A percentile compares a stretch with the other conserved stretches of the same genome.
Evolutionary conservation across 2,113 vertebrate genomes (phyloP).

Genomic region (Nycticryphes semicollaris): DNA sequence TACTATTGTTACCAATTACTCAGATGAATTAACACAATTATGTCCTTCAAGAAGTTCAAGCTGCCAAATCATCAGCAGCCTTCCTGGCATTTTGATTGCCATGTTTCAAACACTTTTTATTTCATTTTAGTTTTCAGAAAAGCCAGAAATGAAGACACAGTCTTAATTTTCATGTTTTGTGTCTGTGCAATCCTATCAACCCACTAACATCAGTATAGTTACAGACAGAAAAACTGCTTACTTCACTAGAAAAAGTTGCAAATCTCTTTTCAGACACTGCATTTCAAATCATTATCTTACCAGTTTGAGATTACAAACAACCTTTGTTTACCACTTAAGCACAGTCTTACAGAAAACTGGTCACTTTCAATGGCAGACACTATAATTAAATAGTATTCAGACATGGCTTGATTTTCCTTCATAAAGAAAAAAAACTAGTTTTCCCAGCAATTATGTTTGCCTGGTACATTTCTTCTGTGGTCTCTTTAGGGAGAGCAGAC

Average conservation of each 20-base stretch:
- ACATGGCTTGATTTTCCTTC: neutral
- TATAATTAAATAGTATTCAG: neutral
- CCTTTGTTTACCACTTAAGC: neutral
- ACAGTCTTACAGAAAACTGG: neutral
- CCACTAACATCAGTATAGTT: neutral
- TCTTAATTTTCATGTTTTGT: neutral
- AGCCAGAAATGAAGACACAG: neutral
- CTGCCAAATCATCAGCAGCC: neutral
- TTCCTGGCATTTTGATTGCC: neutral
- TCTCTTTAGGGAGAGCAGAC: neutral
- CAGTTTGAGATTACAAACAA: neutral
- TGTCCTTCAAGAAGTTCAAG: neutral
- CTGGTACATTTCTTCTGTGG: neutral
- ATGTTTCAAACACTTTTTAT: neutral
- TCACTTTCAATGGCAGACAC: neutral
- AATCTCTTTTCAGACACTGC: neutral
- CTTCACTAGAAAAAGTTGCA: neutral
- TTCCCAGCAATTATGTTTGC: neutral
- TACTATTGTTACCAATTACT: neutral
- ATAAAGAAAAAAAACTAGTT: neutral
- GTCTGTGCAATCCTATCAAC: neutral
- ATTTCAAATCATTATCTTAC: neutral
- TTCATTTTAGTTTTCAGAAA: neutral
- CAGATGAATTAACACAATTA: neutral
- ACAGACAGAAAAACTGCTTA: neutral